phyloP scores from a whole-genome alignment of 2,888 invertebrate species.

The Apamea sordens region DNA sequence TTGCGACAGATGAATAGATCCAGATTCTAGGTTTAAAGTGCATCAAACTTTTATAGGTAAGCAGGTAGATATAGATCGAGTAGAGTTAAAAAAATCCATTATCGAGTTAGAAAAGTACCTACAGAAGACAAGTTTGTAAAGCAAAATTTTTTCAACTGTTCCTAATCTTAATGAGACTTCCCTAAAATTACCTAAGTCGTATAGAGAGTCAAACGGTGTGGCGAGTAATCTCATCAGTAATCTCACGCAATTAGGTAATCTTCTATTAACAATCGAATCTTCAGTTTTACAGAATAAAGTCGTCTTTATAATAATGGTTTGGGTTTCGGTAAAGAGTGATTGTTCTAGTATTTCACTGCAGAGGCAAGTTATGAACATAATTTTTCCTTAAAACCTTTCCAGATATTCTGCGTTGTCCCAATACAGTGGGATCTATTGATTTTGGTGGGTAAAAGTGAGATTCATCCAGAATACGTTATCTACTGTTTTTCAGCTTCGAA shows the following conservation, averaged over 20 bases:
- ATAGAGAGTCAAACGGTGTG: not conserved
- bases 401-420: not conserved
- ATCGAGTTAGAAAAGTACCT: not conserved
- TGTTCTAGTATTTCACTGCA: not conserved
- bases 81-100: not conserved
- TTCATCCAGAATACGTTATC: not conserved
- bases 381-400: not conserved
- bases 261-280: not conserved
- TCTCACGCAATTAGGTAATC: not conserved
- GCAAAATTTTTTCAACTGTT: not conserved
- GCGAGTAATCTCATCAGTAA: not conserved
- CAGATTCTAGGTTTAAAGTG: not conserved
- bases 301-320: not conserved
- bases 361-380: not conserved
- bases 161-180: not conserved
- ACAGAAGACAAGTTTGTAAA: not conserved
- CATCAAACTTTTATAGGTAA: not conserved
- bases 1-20: not conserved
- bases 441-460: not conserved
- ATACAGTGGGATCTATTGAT: not conserved
- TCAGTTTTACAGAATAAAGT: too few species aligned
- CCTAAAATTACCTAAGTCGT: not conserved
- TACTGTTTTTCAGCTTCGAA: not conserved
- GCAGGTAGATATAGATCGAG: not conserved
- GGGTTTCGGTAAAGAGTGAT: not conserved